phyloP scores from a whole-genome alignment of 1,140 invertebrate genomes.

The Grapholita molesta region DNA sequence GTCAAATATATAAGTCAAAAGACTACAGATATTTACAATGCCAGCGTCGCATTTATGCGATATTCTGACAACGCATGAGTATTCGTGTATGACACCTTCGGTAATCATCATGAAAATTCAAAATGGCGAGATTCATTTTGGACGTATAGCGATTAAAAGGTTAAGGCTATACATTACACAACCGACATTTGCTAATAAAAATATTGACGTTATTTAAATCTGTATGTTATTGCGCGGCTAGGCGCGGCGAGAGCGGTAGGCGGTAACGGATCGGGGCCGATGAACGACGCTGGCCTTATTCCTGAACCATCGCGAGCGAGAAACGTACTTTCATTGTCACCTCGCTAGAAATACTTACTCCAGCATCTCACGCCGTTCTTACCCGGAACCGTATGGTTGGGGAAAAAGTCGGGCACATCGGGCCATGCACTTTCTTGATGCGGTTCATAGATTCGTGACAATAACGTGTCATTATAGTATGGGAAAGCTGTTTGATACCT shows the following conservation, averaged over 20 bases:
- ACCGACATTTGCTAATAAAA: constrained; percentile 1
- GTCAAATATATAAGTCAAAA: too few relatives aligned
- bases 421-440: constrained; percentile 1
- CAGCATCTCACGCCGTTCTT: constrained; percentile 13
- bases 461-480: background rate
- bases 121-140: too few relatives aligned
- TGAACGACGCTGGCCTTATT: constrained; percentile 74
- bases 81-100: too few relatives aligned
- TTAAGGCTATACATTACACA: background rate
- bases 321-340: constrained; percentile 76
- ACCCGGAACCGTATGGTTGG: constrained; percentile 3
- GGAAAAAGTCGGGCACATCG: background rate
- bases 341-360: constrained; percentile 30
- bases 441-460: background rate
- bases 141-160: background rate
- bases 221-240: constrained; percentile 17
- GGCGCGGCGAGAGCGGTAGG: constrained; percentile 36
- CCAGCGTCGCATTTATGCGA: too few relatives aligned
- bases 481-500: background rate
- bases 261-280: constrained; percentile 68
- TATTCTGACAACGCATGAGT: too few relatives aligned
- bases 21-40: too few relatives aligned
- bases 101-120: too few relatives aligned
- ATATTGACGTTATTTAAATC: background rate
- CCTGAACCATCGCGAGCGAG: constrained; percentile 70